phyloP scores from a whole-genome alignment of 2,113 vertebrate species.

The Procavia capensis region DNA sequence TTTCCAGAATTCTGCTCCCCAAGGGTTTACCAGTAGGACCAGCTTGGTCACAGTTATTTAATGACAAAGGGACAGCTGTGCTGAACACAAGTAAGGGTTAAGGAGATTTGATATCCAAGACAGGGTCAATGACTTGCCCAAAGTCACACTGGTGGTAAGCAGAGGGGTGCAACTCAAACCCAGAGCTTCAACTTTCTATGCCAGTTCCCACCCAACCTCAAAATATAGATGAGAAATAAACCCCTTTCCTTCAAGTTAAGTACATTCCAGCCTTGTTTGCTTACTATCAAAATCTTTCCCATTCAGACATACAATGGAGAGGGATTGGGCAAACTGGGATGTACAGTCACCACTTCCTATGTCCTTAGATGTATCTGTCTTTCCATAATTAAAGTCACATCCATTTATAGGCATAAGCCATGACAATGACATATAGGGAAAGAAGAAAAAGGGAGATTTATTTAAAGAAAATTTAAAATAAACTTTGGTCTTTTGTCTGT shows the following conservation, averaged over 20 bases:
- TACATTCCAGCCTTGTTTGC: not conserved
- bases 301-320: not conserved
- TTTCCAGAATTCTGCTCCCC: not conserved
- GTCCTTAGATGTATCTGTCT: not conserved
- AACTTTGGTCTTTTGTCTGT: conserved; percentile 44
- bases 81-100: not conserved
- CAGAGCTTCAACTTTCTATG: not conserved
- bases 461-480: conserved; percentile 44
- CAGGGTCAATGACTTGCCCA: not conserved
- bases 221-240: not conserved
- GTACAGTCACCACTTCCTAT: not conserved
- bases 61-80: not conserved
- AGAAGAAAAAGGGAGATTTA: not conserved
- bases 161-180: not conserved
- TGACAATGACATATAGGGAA: conserved; percentile 21
- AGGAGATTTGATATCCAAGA: not conserved
- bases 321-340: not conserved
- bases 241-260: not conserved
- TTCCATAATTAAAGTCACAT: conserved; percentile 13
- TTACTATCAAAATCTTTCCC: not conserved
- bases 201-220: not conserved
- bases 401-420: not conserved
- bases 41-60: not conserved
- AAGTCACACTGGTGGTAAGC: not conserved
- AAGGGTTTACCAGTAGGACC: not conserved